Base-by-base conservation (phyloP, 1,140 invertebrate species). In the Drosophila nigromelanica region DNA sequence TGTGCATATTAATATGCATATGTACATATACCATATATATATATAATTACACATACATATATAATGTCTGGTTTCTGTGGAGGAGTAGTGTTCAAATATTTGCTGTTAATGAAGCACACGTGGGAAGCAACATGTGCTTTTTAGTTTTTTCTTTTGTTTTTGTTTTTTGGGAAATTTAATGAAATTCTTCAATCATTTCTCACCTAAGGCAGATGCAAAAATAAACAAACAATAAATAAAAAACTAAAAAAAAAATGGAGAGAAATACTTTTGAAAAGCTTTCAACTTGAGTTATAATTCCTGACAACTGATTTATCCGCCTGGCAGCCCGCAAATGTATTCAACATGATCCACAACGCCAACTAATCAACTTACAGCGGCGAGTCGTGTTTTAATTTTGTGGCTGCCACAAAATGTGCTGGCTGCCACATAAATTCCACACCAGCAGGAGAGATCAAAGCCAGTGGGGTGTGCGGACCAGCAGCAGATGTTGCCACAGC, bases 181-280 rank as follows among this genome's bases (percentile, higher is more conserved):
- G 71, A 75, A 78, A 74, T 67, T 62, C 56, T 71, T 66, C 66
- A 61, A 62, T 69, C 62, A 60, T 73, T 52, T 66, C 45, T 48
- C 77, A 86, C 74, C 77, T 72, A 66, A 66, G 62, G 68, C 35
- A 43, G 40, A 55, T 37, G 5, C 76, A 37, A 62, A 59, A 47
- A 52, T 61, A 78, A 80, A 78, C 82, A 87, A 87, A 76, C 76
- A 81, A 76, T 78, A 81, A 81, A 78, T 78, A 77, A 80, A 72
- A 61, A 77, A 82, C 55, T 56, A 51, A 51, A 66, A 67, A 78
- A 21, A 66, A 67, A 78, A 21, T 24, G 42, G 48, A 58, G 48
- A 61, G 15, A 21, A 51, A 43, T 21, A 14, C 3, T 37, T 54
- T 21, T 63, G 37, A 73, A 76, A 87, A 79, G 78, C 82, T 89